Conservation (phyloP, 1,140 invertebrate genomes). For the Platyura marginata region DNA sequence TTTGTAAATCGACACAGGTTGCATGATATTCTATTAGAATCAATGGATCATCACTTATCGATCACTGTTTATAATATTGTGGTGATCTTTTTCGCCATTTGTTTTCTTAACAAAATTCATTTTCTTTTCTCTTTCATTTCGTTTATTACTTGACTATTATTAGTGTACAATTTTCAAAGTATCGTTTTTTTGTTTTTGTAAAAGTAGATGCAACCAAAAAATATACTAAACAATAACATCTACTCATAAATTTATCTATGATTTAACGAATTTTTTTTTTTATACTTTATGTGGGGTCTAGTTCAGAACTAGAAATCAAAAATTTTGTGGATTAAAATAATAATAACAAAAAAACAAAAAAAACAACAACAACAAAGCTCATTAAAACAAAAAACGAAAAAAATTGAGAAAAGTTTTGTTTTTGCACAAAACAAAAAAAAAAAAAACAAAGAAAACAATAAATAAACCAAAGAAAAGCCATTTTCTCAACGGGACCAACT, state of each 20-base stretch:
- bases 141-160: no score
- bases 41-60: no score
- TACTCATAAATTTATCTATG: not conserved
- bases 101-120: no score
- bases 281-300: no score
- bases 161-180: not conserved
- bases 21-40: no score
- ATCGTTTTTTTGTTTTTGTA: not conserved
- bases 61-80: no score
- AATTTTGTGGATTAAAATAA: no score
- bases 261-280: not conserved
- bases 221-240: not conserved
- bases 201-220: not conserved
- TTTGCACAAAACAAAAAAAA: not conserved
- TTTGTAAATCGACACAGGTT: no score
- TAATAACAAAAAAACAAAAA: slow-evolving; percentile 1
- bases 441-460: slow-evolving; percentile 4
- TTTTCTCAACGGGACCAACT: no score
- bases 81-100: no score
- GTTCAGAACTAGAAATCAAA: no score
- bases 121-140: no score
- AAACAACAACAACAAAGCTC: not conserved
- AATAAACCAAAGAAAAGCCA: not conserved
- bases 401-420: not conserved
- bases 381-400: not conserved